Conservation (phyloP, 2,888 invertebrate genomes). For the Lithosia quadra region DNA sequence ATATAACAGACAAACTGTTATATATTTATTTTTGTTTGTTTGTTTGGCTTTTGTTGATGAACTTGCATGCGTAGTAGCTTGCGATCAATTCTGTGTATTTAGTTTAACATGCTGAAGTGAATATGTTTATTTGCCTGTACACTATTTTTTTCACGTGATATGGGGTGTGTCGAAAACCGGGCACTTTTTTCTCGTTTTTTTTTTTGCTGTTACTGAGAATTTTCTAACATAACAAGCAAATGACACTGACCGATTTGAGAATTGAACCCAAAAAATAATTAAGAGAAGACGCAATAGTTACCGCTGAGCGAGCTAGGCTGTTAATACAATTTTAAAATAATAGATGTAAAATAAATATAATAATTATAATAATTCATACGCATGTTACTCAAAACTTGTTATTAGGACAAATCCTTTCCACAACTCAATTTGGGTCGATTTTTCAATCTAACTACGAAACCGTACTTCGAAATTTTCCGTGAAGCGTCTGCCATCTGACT, state of each 20-base stretch:
- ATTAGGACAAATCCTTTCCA: no score
- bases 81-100: background rate
- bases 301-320: background rate
- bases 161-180: background rate
- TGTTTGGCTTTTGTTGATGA: background rate
- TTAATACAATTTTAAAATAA: no score
- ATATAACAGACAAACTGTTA: no score
- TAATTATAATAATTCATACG: no score
- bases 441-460: no score
- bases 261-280: no score
- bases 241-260: background rate
- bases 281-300: background rate
- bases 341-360: no score
- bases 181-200: background rate
- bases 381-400: no score
- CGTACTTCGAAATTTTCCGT: no score
- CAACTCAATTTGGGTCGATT: no score
- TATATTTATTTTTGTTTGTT: background rate
- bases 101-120: background rate
- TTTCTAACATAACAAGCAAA: background rate
- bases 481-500: no score
- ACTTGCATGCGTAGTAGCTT: background rate
- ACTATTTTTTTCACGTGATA: background rate
- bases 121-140: background rate
- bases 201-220: background rate